These are phyloP conservation scores for Azorinus chamasolen DNA, from an alignment of 2,888 invertebrate species.

Conservation along the genomic window DNA sequence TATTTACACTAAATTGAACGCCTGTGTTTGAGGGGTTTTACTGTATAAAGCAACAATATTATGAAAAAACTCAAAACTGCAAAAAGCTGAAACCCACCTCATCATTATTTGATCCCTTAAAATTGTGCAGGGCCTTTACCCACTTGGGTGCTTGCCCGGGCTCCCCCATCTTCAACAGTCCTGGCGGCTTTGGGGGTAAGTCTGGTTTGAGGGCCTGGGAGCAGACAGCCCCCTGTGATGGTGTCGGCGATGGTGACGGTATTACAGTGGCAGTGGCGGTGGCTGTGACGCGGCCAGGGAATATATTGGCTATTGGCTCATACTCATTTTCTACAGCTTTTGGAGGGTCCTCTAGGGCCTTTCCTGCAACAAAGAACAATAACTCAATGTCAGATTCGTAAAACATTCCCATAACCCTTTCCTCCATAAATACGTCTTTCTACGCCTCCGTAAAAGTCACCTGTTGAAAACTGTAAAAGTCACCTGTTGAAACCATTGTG, in stretches of 20 bases:
- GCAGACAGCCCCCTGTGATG: constrained; percentile 15
- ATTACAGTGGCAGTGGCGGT: constrained; percentile 63
- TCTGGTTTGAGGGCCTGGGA: constrained; percentile 54
- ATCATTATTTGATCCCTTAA: constrained; percentile 98
- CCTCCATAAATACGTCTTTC: no score
- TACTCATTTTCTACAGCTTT: constrained; percentile 69
- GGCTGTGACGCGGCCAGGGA: constrained; percentile 58
- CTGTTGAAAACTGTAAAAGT: no score
- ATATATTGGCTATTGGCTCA: constrained; percentile 67
- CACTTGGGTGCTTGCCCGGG: constrained; percentile 75
- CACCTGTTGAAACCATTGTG: no score
- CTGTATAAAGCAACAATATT: no score
- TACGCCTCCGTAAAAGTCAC: no score
- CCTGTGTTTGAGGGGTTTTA: no score
- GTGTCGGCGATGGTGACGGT: constrained; percentile 33
- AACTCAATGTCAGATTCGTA: no score
- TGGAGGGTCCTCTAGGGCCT: constrained; percentile 54
- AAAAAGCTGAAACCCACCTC: constrained; percentile 89
- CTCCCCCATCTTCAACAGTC: constrained; percentile 73
- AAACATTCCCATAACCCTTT: no score
- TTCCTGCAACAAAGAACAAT: constrained; percentile 40
- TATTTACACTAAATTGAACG: no score
- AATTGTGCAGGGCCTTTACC: constrained; percentile 96
- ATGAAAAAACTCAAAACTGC: no score
- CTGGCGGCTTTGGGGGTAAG: constrained; percentile 68